Percentiles rank a stretch among this genome's conserved stretches.
Conservation (phyloP, 2,888 invertebrate genomes). For the Cordylochernes scorpioides region DNA sequence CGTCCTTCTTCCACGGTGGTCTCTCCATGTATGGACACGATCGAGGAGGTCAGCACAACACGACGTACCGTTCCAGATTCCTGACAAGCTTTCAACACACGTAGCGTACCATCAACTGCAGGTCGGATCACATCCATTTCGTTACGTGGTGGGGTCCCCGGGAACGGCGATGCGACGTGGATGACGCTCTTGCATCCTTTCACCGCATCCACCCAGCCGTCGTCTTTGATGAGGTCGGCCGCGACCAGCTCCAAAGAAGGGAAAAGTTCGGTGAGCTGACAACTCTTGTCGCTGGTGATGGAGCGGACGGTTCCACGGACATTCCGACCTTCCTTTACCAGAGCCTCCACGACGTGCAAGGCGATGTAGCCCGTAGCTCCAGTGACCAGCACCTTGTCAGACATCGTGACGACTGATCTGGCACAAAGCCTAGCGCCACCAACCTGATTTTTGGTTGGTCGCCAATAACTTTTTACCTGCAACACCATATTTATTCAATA, state of each 20-base stretch:
- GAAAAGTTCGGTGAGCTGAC: constrained; percentile 18
- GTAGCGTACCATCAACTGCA: constrained; percentile 26
- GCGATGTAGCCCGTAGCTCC: constrained; percentile 28
- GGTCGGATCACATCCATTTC: constrained; percentile 23
- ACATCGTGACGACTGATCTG: too few species aligned
- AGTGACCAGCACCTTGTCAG: constrained; percentile 29
- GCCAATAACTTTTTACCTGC: too few species aligned
- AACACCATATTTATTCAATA: too few species aligned
- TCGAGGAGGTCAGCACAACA: constrained; percentile 28
- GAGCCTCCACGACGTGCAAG: constrained; percentile 25
- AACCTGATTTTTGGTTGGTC: too few species aligned
- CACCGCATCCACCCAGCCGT: constrained; percentile 22
- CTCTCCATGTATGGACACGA: constrained; percentile 23
- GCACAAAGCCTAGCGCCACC: too few species aligned
- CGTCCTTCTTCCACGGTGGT: constrained; percentile 16
- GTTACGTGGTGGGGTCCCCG: constrained; percentile 16
- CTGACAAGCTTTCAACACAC: constrained; percentile 25
- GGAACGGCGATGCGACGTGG: constrained; percentile 25
- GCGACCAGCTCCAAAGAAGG: constrained; percentile 25
- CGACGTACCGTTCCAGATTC: constrained; percentile 24
- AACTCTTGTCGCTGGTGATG: constrained; percentile 21
- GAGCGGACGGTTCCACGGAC: constrained; percentile 27
- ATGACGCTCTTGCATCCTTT: constrained; percentile 24
- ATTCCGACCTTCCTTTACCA: constrained; percentile 24
- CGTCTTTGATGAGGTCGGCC: constrained; percentile 24